Base-by-base conservation (phyloP, 92 coral and sea anemone genomes). In the Galaxea fascicularis region DNA sequence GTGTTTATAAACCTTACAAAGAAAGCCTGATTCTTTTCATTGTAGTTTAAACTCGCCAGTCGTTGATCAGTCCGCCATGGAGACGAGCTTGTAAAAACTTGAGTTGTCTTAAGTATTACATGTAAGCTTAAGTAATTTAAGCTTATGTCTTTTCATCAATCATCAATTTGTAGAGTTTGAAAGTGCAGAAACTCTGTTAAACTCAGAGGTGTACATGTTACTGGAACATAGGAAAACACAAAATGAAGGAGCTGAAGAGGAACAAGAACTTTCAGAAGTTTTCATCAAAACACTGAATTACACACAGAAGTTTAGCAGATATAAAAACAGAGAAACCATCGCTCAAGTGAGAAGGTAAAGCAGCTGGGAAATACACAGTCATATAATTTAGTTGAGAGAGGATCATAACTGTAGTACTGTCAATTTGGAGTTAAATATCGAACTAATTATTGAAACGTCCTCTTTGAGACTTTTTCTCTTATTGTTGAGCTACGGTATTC, bases 161-260 rank as follows among this genome's bases (percentile, higher is more conserved):
- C 54, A 11, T 67, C 56, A 14, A 29, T 54, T 67, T 83, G 10
- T 89, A 96, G 99, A 96, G 84, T 96, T 96, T 82, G 98, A 96
- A 86, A 96, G 92, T 82, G 99, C 98, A 18, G 99, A 94, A 85
- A 94, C 98, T 12, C 81, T 96, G 82, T 78, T 96, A 70, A 96
- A 96, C 80, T 94, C 99, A 14, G 99, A 96, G 71, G 99, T 96
- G 71, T 94, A 91, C 92, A 96, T 94, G 99, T 91, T 96, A 77
- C 90, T 96, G 86, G 99, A 96, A 57, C 99, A 96, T 74, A 89
- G 99, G 45, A 96, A 96, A 87, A 92, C 91, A 26, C 98, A 96
- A 73, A 95, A 95, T 84, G 99, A 96, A 87, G 91, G 92, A 21
- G 93, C 98, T 5, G 98, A 96, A 51, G 99, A 96, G 60, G 99